These are phyloP conservation scores for Ianthella basta DNA, from an alignment of 37 sponge, comb jelly and placozoan genomes.

Conservation along the genomic window DNA sequence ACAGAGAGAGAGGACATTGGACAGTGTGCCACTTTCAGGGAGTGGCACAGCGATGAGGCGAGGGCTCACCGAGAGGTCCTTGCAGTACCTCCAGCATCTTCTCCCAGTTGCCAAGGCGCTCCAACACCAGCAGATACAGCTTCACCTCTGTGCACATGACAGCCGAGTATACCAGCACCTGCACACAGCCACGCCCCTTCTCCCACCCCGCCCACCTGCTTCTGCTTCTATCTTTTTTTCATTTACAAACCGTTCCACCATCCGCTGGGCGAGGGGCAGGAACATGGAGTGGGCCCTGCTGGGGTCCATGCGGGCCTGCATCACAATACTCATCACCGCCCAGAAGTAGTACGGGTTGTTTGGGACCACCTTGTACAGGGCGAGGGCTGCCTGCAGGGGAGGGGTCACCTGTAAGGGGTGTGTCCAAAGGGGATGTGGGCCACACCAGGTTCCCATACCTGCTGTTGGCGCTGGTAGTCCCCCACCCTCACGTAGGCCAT, in stretches of 20 bases:
- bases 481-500: conserved; percentile 93
- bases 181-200: not conserved
- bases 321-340: conserved; percentile 94
- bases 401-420: not conserved
- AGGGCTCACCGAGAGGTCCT: conserved; percentile 48
- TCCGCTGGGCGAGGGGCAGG: conserved; percentile 85
- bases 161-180: not conserved
- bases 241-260: conserved; percentile 76
- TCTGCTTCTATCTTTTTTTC: conserved; percentile 77
- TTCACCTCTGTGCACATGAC: conserved; percentile 47
- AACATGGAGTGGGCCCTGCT: conserved; percentile 50
- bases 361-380: conserved; percentile 75
- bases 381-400: conserved; percentile 56
- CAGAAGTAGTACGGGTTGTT: conserved; percentile 94
- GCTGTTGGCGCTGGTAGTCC: conserved; percentile 93
- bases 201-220: conserved; percentile 48
- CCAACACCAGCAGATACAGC: conserved; percentile 70
- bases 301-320: conserved; percentile 70
- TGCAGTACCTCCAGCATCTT: conserved; percentile 49
- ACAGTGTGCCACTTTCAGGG: no score
- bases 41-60: not conserved
- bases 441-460: conserved; percentile 46
- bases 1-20: no score
- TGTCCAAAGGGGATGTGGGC: not conserved
- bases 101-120: conserved; percentile 59